Evolutionary conservation across 2,888 invertebrate species (phyloP), one percentile per base, ranked within the genome.

Genomic region (Halictus quadricinctus): DNA sequence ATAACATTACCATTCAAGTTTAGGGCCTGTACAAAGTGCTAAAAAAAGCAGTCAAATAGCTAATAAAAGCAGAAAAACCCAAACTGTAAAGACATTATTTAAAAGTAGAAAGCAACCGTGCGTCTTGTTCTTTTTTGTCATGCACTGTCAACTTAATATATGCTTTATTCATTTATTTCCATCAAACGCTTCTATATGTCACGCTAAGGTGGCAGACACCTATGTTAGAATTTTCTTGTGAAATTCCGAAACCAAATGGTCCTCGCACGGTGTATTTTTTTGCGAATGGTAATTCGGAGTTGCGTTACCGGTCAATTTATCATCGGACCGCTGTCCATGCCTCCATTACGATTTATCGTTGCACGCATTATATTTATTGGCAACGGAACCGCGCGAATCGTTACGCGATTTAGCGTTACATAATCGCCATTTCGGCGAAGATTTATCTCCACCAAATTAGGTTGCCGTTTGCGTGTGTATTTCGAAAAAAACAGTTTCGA

Each of bases 291-390:
- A 46, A 76, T 79, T 79, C 82, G 72, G 81, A 82, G 79, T 77
- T 76, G 86, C 70, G 79, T 85, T 86, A 86, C 85, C 72, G 64
- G 85, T 85, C 82, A 72, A 86, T 86, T 85, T 85, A 86, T 85
- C 86, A 86, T 60, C 41, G 48, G 6, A 43, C 58, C 74, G 76
- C 79, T 72, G 78, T 76, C 81, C 76, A 58, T 76, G 70, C 79
- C 58, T 41, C 78, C 50, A 43, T 79, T 76, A 54, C 69, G 82
- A 85, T 85, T 86, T 86, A 85, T 86, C 50, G 66, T 21, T 21
- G 18, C 29, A 50, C 36, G 54, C 73, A 66, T 86, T 85, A 82
- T 74, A 72, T 78, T 70, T 64, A 64, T 64, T n/a, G 64, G 72
- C 69, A 79, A 79, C 66, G 81, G 72, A 79, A 81, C 41, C 58